phyloP scores from a whole-genome alignment of 2,797 vertebrate genomes.

The Coranthus polyacanthus region DNA sequence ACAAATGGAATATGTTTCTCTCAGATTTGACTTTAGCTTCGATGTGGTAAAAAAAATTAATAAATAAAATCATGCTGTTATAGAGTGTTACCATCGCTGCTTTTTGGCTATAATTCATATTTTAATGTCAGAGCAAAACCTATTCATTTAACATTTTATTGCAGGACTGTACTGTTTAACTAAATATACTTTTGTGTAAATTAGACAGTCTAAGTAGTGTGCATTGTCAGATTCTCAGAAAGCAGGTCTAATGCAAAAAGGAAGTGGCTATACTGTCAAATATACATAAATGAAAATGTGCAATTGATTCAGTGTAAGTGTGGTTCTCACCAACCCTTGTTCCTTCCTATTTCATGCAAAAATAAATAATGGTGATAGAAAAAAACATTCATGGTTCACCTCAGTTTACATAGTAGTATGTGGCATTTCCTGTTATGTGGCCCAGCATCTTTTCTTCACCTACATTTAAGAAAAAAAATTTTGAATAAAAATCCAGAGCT shows the following conservation, averaged over 20 bases:
- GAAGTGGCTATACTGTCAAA: conserved; percentile 13
- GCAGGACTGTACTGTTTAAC: neutral
- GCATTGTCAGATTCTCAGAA: conserved; percentile 9
- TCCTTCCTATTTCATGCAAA: too few species aligned
- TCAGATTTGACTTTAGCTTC: conserved; percentile 24
- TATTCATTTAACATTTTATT: neutral
- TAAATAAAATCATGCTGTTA: too few species aligned
- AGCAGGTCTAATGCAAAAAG: conserved; percentile 7
- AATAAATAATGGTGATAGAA: too few species aligned
- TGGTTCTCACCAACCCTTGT: too few species aligned
- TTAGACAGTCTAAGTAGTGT: neutral
- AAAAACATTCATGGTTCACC: too few species aligned
- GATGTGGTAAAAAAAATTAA: conserved; percentile 16
- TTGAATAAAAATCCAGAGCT: too few species aligned
- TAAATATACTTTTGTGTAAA: conserved; percentile 7
- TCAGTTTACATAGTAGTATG: too few species aligned
- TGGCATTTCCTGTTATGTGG: too few species aligned
- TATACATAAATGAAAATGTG: conserved; percentile 10
- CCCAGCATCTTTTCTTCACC: too few species aligned
- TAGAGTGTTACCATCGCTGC: conserved; percentile 1
- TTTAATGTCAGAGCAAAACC: conserved; percentile 7
- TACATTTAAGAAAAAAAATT: too few species aligned
- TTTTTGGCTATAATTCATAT: neutral
- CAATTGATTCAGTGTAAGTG: too few species aligned
- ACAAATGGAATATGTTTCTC: conserved; percentile 23